phyloP scores from a whole-genome alignment of 2,113 vertebrate species.

The Microcebus murinus region DNA sequence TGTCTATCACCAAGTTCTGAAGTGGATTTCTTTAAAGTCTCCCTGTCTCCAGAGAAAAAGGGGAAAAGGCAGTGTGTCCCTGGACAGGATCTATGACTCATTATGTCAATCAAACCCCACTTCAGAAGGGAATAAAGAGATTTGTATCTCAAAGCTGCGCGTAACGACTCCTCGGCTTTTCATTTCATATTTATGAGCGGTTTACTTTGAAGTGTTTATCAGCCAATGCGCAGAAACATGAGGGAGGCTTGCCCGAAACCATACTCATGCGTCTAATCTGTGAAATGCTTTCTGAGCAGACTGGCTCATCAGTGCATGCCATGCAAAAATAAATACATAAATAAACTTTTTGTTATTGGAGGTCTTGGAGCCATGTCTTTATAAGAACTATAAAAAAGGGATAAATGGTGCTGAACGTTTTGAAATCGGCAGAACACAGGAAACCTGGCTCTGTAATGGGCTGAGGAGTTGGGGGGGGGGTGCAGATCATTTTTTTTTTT shows the following conservation, averaged over 20 bases:
- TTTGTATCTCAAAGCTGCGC: conserved; percentile 91
- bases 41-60: conserved; percentile 88
- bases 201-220: conserved; percentile 95
- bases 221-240: conserved; percentile 90
- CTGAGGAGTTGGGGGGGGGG: not conserved
- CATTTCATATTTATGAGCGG: conserved; percentile 93
- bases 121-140: conserved; percentile 93
- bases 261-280: conserved; percentile 90
- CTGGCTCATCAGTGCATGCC: conserved; percentile 87
- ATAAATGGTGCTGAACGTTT: conserved; percentile 86
- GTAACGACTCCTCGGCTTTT: conserved; percentile 90
- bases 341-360: conserved; percentile 86
- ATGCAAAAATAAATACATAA: conserved; percentile 85
- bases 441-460: conserved; percentile 79
- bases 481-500: conserved; percentile 3
- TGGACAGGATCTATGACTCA: conserved; percentile 93
- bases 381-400: conserved; percentile 87
- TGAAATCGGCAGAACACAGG: conserved; percentile 82
- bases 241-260: conserved; percentile 90
- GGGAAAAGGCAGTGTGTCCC: conserved; percentile 89
- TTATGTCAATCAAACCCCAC: conserved; percentile 92
- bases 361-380: conserved; percentile 85
- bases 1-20: conserved; percentile 89
- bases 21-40: conserved; percentile 91
- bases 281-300: conserved; percentile 89